phyloP scores from a whole-genome alignment of 1,140 invertebrate genomes.

The Archivesica marissinica region DNA sequence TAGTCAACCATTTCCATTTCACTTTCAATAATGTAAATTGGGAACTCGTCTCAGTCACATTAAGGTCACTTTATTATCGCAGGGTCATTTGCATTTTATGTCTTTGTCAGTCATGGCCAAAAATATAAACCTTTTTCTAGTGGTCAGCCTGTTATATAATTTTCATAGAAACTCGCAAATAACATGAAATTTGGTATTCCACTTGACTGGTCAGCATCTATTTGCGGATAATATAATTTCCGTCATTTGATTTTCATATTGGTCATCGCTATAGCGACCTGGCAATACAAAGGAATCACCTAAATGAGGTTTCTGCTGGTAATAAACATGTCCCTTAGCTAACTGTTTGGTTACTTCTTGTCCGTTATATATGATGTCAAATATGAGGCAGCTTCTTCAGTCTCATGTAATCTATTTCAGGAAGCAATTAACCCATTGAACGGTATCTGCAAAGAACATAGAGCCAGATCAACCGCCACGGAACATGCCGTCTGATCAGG shows the following conservation, averaged over 20 bases:
- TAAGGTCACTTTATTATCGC: slow-evolving; percentile 40
- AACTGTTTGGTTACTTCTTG: no score
- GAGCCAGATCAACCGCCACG: no score
- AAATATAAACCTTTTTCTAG: slow-evolving; percentile 52
- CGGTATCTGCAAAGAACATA: no score
- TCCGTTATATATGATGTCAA: no score
- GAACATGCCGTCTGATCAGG: no score
- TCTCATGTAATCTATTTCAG: no score
- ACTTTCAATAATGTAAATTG: slow-evolving; percentile 31
- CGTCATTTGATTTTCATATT: neutral
- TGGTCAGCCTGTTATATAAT: slow-evolving; percentile 43
- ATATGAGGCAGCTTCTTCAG: no score
- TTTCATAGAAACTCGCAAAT: slow-evolving; percentile 49
- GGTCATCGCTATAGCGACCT: neutral
- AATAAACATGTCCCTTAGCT: no score
- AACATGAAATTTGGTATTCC: slow-evolving; percentile 34
- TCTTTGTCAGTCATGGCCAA: slow-evolving; percentile 45
- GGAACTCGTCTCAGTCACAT: neutral
- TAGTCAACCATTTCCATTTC: slow-evolving; percentile 37
- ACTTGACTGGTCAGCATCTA: slow-evolving; percentile 20
- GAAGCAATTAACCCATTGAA: no score
- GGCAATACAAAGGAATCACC: neutral
- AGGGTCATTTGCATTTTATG: slow-evolving; percentile 56
- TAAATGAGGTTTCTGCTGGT: neutral
- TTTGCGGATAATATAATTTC: slow-evolving; percentile 40